Conservation (phyloP, 2,888 invertebrate species). For the Caenorhabditis parvicauda region DNA sequence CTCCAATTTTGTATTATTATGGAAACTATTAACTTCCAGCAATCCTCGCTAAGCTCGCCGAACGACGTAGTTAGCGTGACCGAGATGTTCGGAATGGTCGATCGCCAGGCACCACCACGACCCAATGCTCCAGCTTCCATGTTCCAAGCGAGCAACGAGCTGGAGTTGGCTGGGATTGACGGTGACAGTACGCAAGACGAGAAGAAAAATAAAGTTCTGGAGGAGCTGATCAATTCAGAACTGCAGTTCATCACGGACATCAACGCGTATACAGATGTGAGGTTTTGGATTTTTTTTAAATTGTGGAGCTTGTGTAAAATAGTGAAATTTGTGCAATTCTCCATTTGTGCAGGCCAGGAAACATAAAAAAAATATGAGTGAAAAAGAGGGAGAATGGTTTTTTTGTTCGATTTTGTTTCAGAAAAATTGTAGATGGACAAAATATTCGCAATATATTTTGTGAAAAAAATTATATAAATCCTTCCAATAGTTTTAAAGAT, state of each 20-base stretch:
- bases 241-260: conserved; percentile 37
- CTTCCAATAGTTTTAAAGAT: too few relatives aligned
- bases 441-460: too few relatives aligned
- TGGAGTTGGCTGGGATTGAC: conserved; percentile 16
- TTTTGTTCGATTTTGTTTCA: too few relatives aligned
- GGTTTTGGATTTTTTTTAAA: background rate
- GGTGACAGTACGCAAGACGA: conserved; percentile 17
- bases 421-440: too few relatives aligned
- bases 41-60: conserved; percentile 14
- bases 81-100: conserved; percentile 21
- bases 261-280: conserved; percentile 28
- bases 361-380: too few relatives aligned
- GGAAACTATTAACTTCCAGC: too few relatives aligned
- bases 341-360: too few relatives aligned
- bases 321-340: too few relatives aligned
- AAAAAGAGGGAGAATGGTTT: too few relatives aligned
- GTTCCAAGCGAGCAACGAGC: conserved; percentile 10
- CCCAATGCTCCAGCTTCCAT: conserved; percentile 2
- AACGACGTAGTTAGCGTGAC: conserved; percentile 15
- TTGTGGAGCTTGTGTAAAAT: too few relatives aligned
- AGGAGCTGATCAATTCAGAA: conserved; percentile 36
- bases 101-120: conserved; percentile 1
- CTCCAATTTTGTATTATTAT: too few relatives aligned
- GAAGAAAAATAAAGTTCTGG: conserved; percentile 18
- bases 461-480: too few relatives aligned